Base-by-base conservation (phyloP, 2,888 invertebrate genomes). In the Drepana falcataria region DNA sequence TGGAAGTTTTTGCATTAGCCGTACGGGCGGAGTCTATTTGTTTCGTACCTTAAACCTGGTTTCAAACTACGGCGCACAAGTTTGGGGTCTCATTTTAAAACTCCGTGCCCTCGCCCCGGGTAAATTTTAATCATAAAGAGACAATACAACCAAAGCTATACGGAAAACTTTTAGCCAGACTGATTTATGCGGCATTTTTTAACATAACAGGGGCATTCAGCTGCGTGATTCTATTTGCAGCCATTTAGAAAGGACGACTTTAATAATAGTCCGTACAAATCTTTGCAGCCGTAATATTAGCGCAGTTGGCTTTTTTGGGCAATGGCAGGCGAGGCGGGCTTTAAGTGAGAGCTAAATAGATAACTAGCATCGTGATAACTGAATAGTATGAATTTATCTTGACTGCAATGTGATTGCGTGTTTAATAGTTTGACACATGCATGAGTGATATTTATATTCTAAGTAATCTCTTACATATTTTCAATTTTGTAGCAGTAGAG, bases 1-100 rank as follows among this genome's bases (percentile, higher is more conserved):
- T 60, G 65, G 75, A 90, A 89, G 77, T 89, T 88, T 88, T 86
- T 84, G 82, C 85, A 88, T 89, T 87, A 87, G 79, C 83, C 73
- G 68, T 70, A 73, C 68, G 75, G 68, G 68, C 70, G 64, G 72
- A 68, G 66, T 80, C 78, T 86, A 83, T 87, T 87, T 88, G 83
- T 81, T 83, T 76, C 79, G 76, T 82, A 71, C 81, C 79, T 84
- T 79, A 65, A 77, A 81, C 81, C 78, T 73, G 81, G 69, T 73
- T 75, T 65, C 66, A 63, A 83, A 83, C 80, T 81, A 77, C 77
- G 73, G 75, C 65, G 81, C 76, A 66, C 75, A 86, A 88, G 83
- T 87, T 87, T 77, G 71, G 79, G 83, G 80, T 81, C 81, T 79
- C 80, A 78, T 83, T 87, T 85, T 79, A 83, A 82, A 85, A 84